Evolutionary conservation across 2,113 vertebrate genomes (phyloP).

Genomic region (Muntiacus muntjak): DNA sequence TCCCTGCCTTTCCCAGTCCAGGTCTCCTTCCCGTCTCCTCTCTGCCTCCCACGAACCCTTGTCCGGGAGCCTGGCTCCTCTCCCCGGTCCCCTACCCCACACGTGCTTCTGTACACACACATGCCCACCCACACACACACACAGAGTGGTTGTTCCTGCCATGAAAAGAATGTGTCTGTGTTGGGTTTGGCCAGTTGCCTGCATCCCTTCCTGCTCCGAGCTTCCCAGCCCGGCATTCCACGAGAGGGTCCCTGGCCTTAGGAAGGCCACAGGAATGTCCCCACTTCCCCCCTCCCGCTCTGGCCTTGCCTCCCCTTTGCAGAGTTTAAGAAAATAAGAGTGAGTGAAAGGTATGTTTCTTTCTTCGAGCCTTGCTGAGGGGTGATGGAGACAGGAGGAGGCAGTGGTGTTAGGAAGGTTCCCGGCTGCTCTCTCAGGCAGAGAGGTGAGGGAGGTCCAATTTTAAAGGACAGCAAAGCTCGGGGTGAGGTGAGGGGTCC

Average conservation of each 20-base stretch:
- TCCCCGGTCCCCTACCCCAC: background rate
- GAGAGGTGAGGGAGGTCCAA: background rate
- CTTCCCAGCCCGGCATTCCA: conserved; percentile 78
- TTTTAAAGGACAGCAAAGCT: background rate
- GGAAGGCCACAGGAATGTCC: conserved; percentile 84
- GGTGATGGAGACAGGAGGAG: background rate
- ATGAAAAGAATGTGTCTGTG: conserved; percentile 78
- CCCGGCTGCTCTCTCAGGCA: background rate
- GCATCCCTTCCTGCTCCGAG: conserved; percentile 77
- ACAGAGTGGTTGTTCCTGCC: conserved; percentile 60
- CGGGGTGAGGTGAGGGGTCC: background rate
- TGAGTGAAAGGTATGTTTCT: conserved; percentile 81
- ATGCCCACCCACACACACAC: background rate
- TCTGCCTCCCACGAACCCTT: background rate
- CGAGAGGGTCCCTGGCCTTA: conserved; percentile 81
- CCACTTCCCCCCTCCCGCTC: conserved; percentile 56
- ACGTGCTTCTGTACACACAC: background rate
- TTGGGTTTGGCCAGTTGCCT: conserved; percentile 83
- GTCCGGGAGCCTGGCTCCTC: background rate
- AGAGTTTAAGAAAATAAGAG: conserved; percentile 82
- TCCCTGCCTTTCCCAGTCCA: background rate
- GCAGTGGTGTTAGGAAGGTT: background rate
- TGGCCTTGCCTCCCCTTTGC: conserved; percentile 71
- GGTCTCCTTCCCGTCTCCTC: background rate
- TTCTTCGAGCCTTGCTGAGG: conserved; percentile 65